phyloP scores from a whole-genome alignment of 1,140 invertebrate genomes.

The Eumaeus atala region DNA sequence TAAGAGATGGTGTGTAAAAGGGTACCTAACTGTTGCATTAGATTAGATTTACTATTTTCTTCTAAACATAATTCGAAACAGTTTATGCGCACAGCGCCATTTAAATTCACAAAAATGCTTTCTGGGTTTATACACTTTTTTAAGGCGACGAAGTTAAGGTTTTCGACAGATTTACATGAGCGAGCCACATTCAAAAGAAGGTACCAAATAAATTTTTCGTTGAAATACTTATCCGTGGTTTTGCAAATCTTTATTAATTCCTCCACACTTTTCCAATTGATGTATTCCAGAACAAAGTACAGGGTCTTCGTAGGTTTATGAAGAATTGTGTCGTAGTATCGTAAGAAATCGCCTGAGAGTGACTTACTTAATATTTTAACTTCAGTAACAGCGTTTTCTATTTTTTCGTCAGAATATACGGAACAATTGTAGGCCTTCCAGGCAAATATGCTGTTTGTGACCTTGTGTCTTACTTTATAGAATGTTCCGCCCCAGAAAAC shows the following conservation, averaged over 20 bases:
- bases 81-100: conserved; percentile 53
- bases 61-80: conserved; percentile 48
- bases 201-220: conserved; percentile 63
- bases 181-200: conserved; percentile 55
- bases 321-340: conserved; percentile 61
- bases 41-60: conserved; percentile 18
- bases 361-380: conserved; percentile 57
- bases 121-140: conserved; percentile 49
- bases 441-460: conserved; percentile 64
- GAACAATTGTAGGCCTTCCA: conserved; percentile 66
- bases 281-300: conserved; percentile 66
- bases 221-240: conserved; percentile 46
- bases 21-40: conserved; percentile 51
- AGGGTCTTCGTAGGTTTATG: conserved; percentile 59
- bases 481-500: conserved; percentile 62
- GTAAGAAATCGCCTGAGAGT: conserved; percentile 47
- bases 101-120: conserved; percentile 49
- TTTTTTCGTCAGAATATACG: conserved; percentile 54
- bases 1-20: conserved; percentile 47
- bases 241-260: conserved; percentile 49
- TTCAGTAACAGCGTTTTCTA: conserved; percentile 57
- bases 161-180: conserved; percentile 42
- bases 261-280: conserved; percentile 51
- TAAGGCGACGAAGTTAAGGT: conserved; percentile 41
- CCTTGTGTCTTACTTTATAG: conserved; percentile 70